These are phyloP conservation scores for Caradrina clavipalpis DNA, from an alignment of 2,888 invertebrate genomes.

Conservation along the genomic window DNA sequence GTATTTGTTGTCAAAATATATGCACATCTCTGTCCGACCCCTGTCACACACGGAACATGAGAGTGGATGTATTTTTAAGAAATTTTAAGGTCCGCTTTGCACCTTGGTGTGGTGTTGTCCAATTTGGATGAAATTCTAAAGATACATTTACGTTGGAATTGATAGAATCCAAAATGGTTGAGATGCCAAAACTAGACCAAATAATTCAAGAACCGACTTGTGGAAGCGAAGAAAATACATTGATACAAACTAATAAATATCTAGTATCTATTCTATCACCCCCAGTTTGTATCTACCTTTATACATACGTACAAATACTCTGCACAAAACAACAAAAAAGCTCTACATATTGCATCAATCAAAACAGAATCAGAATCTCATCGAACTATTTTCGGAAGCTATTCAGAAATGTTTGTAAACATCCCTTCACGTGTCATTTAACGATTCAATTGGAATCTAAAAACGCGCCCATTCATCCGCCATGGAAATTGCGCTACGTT, in stretches of 20 bases:
- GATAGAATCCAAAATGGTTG: neutral
- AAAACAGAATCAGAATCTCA: slow-evolving; percentile 43
- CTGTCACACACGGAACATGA: slow-evolving; percentile 53
- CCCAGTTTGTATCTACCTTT: too few species aligned
- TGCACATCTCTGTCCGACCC: slow-evolving; percentile 67
- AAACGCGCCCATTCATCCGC: slow-evolving; percentile 68
- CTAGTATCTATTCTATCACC: too few species aligned
- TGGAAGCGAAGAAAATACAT: neutral
- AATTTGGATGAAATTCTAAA: neutral
- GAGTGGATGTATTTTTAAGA: slow-evolving; percentile 56
- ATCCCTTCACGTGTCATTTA: slow-evolving; percentile 81
- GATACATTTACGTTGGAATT: neutral
- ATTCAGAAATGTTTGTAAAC: slow-evolving; percentile 72
- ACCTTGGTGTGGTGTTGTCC: neutral
- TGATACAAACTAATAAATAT: neutral
- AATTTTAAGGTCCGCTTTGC: slow-evolving; percentile 27
- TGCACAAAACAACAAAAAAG: slow-evolving; percentile 2
- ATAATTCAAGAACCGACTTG: neutral
- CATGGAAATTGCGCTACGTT: slow-evolving; percentile 75
- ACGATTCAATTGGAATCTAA: slow-evolving; percentile 69
- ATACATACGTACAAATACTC: too few species aligned
- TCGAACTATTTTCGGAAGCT: slow-evolving; percentile 48
- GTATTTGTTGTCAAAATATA: slow-evolving; percentile 86
- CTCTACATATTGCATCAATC: slow-evolving; percentile 26
- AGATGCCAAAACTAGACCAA: neutral